Percentiles rank a stretch among this genome's conserved stretches.
phyloP scores from a whole-genome alignment of 2,797 vertebrate species.

The Halcyon badia region DNA sequence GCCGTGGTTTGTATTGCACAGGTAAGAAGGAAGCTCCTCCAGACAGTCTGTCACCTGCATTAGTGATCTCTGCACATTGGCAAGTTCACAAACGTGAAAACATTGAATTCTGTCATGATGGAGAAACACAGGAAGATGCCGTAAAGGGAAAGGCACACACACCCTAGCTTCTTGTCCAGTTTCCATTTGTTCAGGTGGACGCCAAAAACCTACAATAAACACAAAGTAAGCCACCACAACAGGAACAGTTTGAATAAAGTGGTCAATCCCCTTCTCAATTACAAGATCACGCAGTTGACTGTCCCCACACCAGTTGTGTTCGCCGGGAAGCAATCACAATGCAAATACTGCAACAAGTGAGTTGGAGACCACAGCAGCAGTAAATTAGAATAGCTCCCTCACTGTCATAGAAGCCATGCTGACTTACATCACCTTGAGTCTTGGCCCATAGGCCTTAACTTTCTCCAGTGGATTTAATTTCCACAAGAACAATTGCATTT shows the following conservation, averaged over 20 bases:
- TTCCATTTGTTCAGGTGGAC: constrained; percentile 97
- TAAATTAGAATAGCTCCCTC: not conserved
- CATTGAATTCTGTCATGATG: constrained; percentile 98
- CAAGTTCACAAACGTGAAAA: constrained; percentile 98
- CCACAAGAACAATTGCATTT: not conserved
- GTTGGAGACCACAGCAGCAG: not conserved
- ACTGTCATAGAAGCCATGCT: not conserved
- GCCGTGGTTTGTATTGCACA: constrained; percentile 84
- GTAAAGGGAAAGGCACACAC: constrained; percentile 91
- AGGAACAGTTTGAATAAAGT: not conserved
- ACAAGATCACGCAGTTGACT: not conserved
- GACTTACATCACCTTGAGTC: not conserved
- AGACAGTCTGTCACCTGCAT: constrained; percentile 61
- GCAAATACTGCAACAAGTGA: not conserved
- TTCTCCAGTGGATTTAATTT: not conserved
- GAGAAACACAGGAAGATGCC: constrained; percentile 96
- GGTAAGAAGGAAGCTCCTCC: constrained; percentile 76
- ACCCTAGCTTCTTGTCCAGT: constrained; percentile 92
- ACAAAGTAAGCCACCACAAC: constrained; percentile 18
- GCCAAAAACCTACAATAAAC: constrained; percentile 88
- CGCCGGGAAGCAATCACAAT: not conserved
- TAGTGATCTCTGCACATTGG: constrained; percentile 93
- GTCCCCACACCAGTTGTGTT: not conserved
- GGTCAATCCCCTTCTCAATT: not conserved
- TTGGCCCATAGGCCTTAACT: not conserved